phyloP scores from a whole-genome alignment of 1,140 invertebrate genomes.

The Anastatus disparis region DNA sequence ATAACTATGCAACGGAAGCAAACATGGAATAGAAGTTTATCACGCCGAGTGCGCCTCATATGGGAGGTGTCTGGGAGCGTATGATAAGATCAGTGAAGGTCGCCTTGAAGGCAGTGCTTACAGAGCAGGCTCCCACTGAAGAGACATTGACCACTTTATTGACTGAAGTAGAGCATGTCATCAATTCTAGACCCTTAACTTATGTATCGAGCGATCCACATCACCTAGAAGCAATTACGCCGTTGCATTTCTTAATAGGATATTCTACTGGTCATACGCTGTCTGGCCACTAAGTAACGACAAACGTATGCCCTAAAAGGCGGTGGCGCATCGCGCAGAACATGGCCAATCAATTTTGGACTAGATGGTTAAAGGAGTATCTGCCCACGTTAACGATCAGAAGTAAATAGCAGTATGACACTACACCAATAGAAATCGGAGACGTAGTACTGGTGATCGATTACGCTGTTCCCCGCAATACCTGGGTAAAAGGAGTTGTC shows the following conservation, averaged over 20 bases:
- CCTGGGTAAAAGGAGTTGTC: background rate
- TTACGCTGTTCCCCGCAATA: background rate
- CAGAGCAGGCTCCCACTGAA: background rate
- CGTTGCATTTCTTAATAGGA: constrained; percentile 52
- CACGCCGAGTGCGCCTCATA: too few species aligned
- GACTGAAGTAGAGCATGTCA: constrained; percentile 17
- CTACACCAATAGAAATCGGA: background rate
- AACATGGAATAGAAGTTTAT: too few species aligned
- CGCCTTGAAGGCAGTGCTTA: constrained; percentile 8
- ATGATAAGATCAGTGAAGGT: constrained; percentile 34
- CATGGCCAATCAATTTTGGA: constrained; percentile 20
- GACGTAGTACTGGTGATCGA: background rate
- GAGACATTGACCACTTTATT: constrained; percentile 33
- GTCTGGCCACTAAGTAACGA: background rate
- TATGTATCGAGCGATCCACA: constrained; percentile 34
- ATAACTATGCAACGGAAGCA: too few species aligned
- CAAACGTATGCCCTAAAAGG: background rate
- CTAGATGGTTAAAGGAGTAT: constrained; percentile 12
- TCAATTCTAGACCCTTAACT: constrained; percentile 26
- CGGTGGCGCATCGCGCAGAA: constrained; percentile 1
- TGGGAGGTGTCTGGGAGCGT: background rate
- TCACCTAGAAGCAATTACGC: constrained; percentile 40
- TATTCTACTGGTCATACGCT: background rate
- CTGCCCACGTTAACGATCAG: constrained; percentile 3
- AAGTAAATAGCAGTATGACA: constrained; percentile 4